phyloP scores from a whole-genome alignment of 2,113 vertebrate species.

The Centropus unirufus region DNA sequence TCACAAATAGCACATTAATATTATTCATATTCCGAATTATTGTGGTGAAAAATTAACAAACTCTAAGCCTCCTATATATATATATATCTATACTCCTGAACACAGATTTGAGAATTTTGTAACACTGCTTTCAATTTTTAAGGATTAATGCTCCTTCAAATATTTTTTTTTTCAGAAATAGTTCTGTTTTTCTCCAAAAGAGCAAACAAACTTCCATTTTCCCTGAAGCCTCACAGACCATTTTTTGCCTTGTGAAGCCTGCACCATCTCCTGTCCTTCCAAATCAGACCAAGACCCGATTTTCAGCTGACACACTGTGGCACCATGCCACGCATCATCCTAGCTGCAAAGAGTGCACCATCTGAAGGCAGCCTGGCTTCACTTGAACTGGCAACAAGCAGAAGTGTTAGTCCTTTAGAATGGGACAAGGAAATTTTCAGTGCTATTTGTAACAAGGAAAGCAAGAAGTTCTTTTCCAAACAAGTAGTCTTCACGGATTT shows the following conservation, averaged over 20 bases:
- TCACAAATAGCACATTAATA: not conserved
- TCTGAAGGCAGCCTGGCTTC: not conserved
- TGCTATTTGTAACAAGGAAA: slow-evolving; percentile 3
- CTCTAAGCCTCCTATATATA: not conserved
- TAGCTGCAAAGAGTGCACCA: not conserved
- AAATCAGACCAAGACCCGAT: fast-evolving
- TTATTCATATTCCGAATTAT: not conserved
- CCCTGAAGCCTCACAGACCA: fast-evolving
- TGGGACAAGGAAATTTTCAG: not conserved
- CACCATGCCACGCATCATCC: not conserved
- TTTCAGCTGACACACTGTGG: not conserved
- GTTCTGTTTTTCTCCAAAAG: not conserved
- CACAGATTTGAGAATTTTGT: not conserved
- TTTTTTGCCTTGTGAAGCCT: not conserved
- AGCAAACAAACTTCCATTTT: not conserved
- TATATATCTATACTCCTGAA: not conserved
- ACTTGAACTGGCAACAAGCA: not conserved
- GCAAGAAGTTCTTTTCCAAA: not conserved
- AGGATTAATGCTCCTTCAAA: not conserved
- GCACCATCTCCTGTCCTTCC: not conserved
- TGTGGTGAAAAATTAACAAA: not conserved
- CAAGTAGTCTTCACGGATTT: not conserved
- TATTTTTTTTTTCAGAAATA: not conserved
- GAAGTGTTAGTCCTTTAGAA: slow-evolving; percentile 3
- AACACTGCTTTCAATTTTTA: not conserved